Evolutionary conservation across 2,113 vertebrate species (phyloP).

Genomic region (Haemorhous mexicanus): DNA sequence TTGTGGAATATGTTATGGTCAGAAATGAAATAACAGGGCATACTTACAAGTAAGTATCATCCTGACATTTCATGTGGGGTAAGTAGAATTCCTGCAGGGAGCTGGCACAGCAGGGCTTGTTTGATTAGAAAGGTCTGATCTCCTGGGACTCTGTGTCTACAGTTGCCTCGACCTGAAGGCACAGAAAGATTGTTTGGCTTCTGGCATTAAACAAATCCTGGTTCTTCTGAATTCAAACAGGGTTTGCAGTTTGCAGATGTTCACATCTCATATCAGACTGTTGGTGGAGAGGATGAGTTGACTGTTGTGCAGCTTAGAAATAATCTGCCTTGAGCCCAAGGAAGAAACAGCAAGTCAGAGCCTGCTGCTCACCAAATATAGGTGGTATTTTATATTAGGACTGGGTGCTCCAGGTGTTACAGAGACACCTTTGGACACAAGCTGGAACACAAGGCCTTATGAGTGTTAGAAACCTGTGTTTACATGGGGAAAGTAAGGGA

Average conservation of each 20-base stretch:
- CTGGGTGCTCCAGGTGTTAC: not conserved
- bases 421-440: not conserved
- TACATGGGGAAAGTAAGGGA: not conserved
- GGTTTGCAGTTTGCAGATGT: not conserved
- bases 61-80: conserved; percentile 20
- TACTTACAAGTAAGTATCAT: conserved; percentile 90
- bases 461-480: not conserved
- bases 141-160: not conserved
- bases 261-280: not conserved
- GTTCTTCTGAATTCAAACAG: not conserved
- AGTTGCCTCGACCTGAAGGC: not conserved
- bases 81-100: conserved; percentile 42
- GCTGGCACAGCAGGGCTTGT: not conserved
- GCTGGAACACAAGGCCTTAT: not conserved
- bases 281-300: not conserved
- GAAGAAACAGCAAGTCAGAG: not conserved
- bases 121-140: not conserved
- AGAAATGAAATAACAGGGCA: conserved; percentile 98
- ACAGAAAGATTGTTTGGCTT: not conserved
- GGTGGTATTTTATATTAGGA: not conserved
- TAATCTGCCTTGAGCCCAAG: not conserved
- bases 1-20: conserved; percentile 93
- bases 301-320: not conserved
- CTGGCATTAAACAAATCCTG: not conserved
- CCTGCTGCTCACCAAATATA: not conserved